Base-by-base conservation (phyloP, 37 sponge, comb jelly and placozoan species). In the Petrosia ficiformis region DNA sequence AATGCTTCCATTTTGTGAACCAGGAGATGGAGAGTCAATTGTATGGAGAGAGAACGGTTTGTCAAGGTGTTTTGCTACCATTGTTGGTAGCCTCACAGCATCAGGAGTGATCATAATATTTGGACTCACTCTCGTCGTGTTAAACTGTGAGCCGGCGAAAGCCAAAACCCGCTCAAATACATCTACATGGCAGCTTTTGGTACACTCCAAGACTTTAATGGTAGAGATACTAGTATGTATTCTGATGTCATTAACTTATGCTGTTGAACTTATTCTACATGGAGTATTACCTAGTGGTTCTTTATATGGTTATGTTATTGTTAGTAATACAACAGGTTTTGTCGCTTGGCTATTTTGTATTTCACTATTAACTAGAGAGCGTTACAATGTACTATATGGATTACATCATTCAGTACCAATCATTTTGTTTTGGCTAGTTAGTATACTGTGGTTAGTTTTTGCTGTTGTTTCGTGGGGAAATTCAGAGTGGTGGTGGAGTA, bases 41-140 rank as follows among this genome's bases (percentile, higher is more conserved):
- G 57, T 83, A 2, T 91, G 92, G 92, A 69, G 54, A 1, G 26
- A 68, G 57, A 59, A 57, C 29, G 92, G 87, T 0, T 80, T 91
- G 59, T 91, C 92, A 3, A 72, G 92, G 11, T 91, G 92, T 43
- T 91, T 91, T 52, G 77, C 83, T 37, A 78, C 82, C 32, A 34
- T 79, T 0, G 83, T 79, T 2, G 42, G 76, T 40, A 82, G 83
- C 26, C 59, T 91, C 19, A 28, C 72, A 4, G 59, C 68, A 42
- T 78, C 74, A 16, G 87, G 87, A 0, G 32, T 91, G 2, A 70
- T 91, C 32, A 42, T 83, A n/a, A 35, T 91, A 36, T 34, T 79
- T 0, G 88, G 92, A 58, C 44, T 86, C 29, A 31, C 82, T 6
- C 38, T 32, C 25, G 39, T 86, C 3, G 84, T 82, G 1, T 57